These are phyloP conservation scores for Heliconius melpomene DNA, from an alignment of 1,140 invertebrate genomes.

Conservation along the genomic window DNA sequence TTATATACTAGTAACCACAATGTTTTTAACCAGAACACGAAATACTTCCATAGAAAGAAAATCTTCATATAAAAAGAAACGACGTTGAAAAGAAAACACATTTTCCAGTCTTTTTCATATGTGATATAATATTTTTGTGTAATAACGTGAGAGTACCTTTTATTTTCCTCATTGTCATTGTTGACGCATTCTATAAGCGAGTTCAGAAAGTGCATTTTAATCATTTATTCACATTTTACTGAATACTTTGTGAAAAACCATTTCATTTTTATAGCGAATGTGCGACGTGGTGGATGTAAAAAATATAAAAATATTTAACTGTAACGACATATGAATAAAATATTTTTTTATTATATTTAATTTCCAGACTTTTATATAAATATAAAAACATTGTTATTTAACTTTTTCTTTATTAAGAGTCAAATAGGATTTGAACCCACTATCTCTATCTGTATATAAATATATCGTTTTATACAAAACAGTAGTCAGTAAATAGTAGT, in stretches of 20 bases:
- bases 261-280: background rate
- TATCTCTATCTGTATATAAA: no score
- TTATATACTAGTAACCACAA: no score
- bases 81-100: background rate
- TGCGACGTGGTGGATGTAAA: background rate
- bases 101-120: background rate
- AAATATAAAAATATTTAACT: background rate
- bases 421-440: no score
- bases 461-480: no score
- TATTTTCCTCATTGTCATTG: constrained; percentile 11
- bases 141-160: constrained; percentile 14
- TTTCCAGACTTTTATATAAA: no score
- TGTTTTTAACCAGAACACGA: no score
- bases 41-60: no score
- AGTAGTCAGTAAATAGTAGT: no score
- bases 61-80: background rate
- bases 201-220: constrained; percentile 13
- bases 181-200: constrained; percentile 5
- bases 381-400: no score
- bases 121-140: constrained; percentile 1
- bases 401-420: no score
- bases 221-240: constrained; percentile 9
- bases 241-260: constrained; percentile 3
- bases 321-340: background rate
- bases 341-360: background rate